Conservation (phyloP, 2,797 vertebrate genomes). For the Karalla daura region DNA sequence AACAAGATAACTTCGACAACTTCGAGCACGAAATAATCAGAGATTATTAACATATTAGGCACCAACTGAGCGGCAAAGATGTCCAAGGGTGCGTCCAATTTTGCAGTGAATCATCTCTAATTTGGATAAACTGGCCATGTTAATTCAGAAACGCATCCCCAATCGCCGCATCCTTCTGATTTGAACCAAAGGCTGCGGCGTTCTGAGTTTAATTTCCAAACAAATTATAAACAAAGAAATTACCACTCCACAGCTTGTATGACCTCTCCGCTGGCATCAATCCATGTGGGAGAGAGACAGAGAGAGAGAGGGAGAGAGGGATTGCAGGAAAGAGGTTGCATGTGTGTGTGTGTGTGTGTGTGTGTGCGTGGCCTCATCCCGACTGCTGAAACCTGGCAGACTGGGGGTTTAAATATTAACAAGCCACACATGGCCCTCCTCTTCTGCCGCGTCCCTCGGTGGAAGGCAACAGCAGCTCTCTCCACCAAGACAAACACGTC, state of each 20-base stretch:
- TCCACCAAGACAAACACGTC: constrained; percentile 83
- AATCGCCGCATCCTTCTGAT: constrained; percentile 14
- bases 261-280: constrained; percentile 72
- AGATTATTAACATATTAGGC: constrained; percentile 34
- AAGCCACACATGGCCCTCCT: constrained; percentile 87
- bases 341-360: constrained; percentile 46
- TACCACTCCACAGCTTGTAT: constrained; percentile 68
- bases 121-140: constrained; percentile 30
- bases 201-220: constrained; percentile 63
- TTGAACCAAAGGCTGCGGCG: constrained; percentile 28
- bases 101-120: constrained; percentile 10
- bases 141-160: constrained; percentile 24
- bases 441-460: constrained; percentile 80
- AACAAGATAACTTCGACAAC: not conserved
- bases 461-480: constrained; percentile 82
- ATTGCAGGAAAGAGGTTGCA: constrained; percentile 64
- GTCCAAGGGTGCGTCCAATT: constrained; percentile 39
- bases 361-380: constrained; percentile 64
- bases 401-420: constrained; percentile 89
- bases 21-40: not conserved
- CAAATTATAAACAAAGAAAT: constrained; percentile 76
- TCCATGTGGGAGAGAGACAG: constrained; percentile 51
- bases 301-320: constrained; percentile 45
- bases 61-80: constrained; percentile 15
- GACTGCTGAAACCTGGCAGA: constrained; percentile 82